These are phyloP conservation scores for Phalacrocorax brasilianus DNA, from an alignment of 2,113 vertebrate genomes.

Conservation along the genomic window DNA sequence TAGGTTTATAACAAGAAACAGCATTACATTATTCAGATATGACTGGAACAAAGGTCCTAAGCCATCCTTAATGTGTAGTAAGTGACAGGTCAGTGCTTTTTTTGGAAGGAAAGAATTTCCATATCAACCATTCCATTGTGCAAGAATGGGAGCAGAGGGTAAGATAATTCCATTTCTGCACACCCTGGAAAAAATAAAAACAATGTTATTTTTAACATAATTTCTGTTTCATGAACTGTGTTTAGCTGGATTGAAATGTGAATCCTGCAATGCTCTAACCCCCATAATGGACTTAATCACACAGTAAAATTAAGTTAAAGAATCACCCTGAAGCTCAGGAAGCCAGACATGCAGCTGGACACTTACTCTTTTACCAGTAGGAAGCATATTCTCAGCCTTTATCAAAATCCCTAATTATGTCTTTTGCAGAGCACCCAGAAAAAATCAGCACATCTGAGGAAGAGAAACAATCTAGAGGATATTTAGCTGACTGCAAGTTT, in stretches of 20 bases:
- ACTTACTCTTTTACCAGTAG: neutral
- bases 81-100: slow-evolving; percentile 15
- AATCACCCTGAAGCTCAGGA: neutral
- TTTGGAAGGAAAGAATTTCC: neutral
- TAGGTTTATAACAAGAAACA: neutral
- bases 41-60: slow-evolving; percentile 16
- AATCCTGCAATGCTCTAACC: neutral
- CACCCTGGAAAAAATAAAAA: neutral
- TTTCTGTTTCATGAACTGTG: neutral
- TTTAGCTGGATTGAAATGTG: neutral
- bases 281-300: neutral
- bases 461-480: neutral
- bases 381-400: neutral
- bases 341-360: neutral
- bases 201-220: neutral
- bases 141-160: slow-evolving; percentile 31
- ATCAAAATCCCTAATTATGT: neutral
- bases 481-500: neutral
- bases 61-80: neutral
- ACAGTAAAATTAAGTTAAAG: neutral
- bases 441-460: neutral
- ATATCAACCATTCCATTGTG: neutral
- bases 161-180: neutral
- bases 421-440: neutral
- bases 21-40: neutral